Percentiles rank a stretch among this genome's conserved stretches.
Evolutionary conservation across 2,113 vertebrate species (phyloP).

Genomic region (Tichodroma muraria): DNA sequence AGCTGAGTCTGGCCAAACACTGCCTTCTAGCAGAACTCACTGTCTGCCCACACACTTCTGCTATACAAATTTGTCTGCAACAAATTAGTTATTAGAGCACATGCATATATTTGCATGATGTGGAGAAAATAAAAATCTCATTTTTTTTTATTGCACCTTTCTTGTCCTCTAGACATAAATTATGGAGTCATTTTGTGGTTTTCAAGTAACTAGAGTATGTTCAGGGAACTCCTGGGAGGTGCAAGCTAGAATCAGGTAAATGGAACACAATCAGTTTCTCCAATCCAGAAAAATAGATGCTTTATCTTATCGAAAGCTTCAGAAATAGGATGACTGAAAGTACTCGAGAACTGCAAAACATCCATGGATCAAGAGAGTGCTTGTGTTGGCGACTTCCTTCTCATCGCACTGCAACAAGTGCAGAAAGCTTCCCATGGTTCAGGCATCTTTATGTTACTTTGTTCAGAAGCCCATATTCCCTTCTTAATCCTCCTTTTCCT

Average conservation of each 20-base stretch:
- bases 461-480: neutral
- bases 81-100: neutral
- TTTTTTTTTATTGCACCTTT: neutral
- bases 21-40: neutral
- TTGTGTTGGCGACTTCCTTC: neutral
- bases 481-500: neutral
- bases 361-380: neutral
- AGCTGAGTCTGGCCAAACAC: neutral
- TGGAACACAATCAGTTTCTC: neutral
- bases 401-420: neutral
- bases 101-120: neutral
- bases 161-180: neutral
- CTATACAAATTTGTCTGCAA: neutral
- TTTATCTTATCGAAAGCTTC: neutral
- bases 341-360: neutral
- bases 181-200: neutral
- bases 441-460: neutral
- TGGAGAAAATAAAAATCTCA: neutral
- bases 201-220: neutral
- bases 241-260: neutral
- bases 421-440: neutral
- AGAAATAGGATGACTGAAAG: neutral
- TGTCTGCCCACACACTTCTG: neutral
- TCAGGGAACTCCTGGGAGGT: neutral
- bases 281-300: neutral